Conservation (phyloP, 2,797 vertebrate genomes). For the Poeciliopsis paucimaculata region DNA sequence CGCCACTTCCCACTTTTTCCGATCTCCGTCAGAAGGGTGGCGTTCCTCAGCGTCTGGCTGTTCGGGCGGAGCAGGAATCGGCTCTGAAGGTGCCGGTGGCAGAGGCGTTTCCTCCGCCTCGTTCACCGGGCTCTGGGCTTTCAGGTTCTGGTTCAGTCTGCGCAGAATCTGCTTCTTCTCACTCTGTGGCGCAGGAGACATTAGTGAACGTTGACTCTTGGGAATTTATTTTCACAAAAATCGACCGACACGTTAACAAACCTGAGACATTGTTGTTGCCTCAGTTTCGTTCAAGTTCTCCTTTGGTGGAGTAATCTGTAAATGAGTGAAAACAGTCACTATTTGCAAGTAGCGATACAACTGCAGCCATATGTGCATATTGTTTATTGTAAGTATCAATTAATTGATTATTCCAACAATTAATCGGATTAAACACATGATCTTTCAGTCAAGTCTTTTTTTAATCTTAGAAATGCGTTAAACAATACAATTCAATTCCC, state of each 20-base stretch:
- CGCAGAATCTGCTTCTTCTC: slow-evolving; percentile 92
- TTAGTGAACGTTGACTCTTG: fast-evolving
- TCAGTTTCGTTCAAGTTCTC: slow-evolving; percentile 79
- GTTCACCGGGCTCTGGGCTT: slow-evolving; percentile 79
- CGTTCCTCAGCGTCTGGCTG: slow-evolving; percentile 48
- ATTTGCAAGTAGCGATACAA: neutral
- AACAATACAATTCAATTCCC: no score
- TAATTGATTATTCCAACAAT: no score
- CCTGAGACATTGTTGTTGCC: slow-evolving; percentile 66
- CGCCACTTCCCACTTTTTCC: slow-evolving; percentile 89
- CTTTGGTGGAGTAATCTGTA: slow-evolving; percentile 71
- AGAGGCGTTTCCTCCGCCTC: slow-evolving; percentile 44
- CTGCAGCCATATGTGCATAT: neutral
- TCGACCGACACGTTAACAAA: slow-evolving; percentile 28
- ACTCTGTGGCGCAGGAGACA: slow-evolving; percentile 76
- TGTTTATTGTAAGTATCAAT: no score
- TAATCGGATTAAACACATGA: no score
- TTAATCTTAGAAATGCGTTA: no score
- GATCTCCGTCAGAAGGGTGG: slow-evolving; percentile 75
- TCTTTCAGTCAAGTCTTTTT: no score
- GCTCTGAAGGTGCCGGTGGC: slow-evolving; percentile 24
- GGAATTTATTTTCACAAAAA: neutral
- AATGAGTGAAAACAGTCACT: neutral
- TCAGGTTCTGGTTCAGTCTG: slow-evolving; percentile 92
- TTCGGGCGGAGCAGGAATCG: slow-evolving; percentile 9